A percentile compares a stretch with the other conserved stretches of the same genome.
Evolutionary conservation across 2,797 vertebrate genomes (phyloP).

Genomic region (Macropodus opercularis): DNA sequence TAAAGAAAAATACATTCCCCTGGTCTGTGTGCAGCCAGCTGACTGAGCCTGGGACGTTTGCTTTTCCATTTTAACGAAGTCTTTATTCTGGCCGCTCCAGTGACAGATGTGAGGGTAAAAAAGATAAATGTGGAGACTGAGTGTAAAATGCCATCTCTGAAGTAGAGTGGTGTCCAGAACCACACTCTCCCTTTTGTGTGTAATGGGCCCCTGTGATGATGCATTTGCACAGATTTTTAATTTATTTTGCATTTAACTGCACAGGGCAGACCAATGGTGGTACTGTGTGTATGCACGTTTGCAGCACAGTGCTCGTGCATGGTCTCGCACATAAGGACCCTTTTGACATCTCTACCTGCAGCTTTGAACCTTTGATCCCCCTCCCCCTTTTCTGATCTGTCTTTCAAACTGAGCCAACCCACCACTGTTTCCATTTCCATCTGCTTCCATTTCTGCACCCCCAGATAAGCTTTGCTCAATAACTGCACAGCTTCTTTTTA

Average conservation of each 20-base stretch:
- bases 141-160: conserved; percentile 84
- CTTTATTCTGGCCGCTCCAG: conserved; percentile 41
- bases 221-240: conserved; percentile 79
- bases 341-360: conserved; percentile 64
- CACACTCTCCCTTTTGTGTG: conserved; percentile 76
- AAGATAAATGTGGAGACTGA: conserved; percentile 77
- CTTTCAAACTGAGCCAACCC: conserved; percentile 53
- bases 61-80: conserved; percentile 50
- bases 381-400: conserved; percentile 44
- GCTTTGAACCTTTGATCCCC: conserved; percentile 59
- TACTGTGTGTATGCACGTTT: conserved; percentile 3
- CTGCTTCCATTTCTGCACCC: conserved; percentile 56
- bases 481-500: conserved; percentile 33
- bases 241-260: conserved; percentile 73
- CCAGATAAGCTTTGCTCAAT: conserved; percentile 54
- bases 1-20: conserved; percentile 65
- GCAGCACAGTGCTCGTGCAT: conserved; percentile 5
- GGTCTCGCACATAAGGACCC: conserved; percentile 35
- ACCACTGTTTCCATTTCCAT: conserved; percentile 54
- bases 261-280: conserved; percentile 76
- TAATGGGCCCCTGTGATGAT: conserved; percentile 83
- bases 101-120: conserved; percentile 46
- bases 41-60: conserved; percentile 46
- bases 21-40: conserved; percentile 44
- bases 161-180: conserved; percentile 79